These are phyloP conservation scores for Allacma fusca DNA, from an alignment of 2,888 invertebrate species.

Conservation along the genomic window DNA sequence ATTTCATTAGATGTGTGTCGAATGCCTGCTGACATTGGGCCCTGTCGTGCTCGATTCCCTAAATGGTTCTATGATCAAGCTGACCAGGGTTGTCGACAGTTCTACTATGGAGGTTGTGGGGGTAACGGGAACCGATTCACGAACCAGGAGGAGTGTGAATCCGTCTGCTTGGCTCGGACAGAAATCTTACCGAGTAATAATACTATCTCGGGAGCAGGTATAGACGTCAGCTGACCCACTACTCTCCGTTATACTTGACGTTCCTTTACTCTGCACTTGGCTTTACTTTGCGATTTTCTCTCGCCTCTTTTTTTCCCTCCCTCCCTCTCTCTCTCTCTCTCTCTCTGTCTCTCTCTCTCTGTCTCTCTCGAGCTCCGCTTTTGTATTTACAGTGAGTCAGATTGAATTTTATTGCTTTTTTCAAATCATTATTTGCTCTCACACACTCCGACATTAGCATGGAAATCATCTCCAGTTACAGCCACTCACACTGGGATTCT, in stretches of 20 bases:
- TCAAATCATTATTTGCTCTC: no score
- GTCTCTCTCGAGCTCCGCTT: no score
- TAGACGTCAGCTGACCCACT: background rate
- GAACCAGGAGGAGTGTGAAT: conserved; percentile 76
- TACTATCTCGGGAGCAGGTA: conserved; percentile 53
- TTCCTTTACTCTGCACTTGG: conserved; percentile 8
- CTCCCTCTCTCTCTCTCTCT: no score
- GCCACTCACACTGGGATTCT: no score
- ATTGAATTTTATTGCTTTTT: no score
- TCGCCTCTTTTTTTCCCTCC: no score
- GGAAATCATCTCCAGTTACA: no score
- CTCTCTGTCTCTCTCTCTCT: no score
- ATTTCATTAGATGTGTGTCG: conserved; percentile 75
- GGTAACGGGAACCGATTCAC: conserved; percentile 87
- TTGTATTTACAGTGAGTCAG: no score
- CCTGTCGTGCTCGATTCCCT: conserved; percentile 72
- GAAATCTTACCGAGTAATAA: conserved; percentile 63
- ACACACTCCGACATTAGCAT: no score
- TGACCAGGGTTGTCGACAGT: conserved; percentile 72
- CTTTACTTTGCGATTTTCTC: no score
- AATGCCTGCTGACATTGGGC: conserved; percentile 73
- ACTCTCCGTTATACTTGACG: background rate
- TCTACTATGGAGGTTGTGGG: conserved; percentile 81
- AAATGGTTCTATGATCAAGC: conserved; percentile 77
- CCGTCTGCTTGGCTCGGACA: conserved; percentile 68